phyloP scores from a whole-genome alignment of 2,797 vertebrate species.

The Clangula hyemalis region DNA sequence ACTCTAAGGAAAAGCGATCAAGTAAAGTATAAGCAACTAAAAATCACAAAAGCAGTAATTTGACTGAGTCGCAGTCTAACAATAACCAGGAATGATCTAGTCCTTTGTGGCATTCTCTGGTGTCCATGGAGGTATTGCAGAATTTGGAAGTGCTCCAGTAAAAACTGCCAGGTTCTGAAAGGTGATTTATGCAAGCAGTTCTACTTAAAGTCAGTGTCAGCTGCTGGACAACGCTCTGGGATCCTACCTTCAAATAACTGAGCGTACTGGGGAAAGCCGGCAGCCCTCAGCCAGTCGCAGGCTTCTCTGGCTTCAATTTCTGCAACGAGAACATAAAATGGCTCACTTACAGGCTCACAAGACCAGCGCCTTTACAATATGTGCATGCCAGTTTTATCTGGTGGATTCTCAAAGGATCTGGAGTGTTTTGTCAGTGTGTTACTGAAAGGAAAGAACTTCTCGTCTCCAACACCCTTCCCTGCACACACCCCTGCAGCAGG shows the following conservation, averaged over 20 bases:
- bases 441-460: background rate
- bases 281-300: constrained; percentile 89
- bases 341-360: background rate
- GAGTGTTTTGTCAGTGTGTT: background rate
- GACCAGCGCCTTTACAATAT: background rate
- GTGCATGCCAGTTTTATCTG: background rate
- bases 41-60: background rate
- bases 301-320: constrained; percentile 91
- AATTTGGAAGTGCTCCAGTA: background rate
- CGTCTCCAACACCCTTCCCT: accelerated
- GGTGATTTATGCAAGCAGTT: background rate
- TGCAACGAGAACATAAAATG: constrained; percentile 70
- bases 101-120: background rate
- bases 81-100: background rate
- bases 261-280: constrained; percentile 90
- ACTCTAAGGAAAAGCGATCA: background rate
- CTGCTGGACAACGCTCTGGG: background rate
- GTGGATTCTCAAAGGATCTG: background rate
- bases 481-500: accelerated
- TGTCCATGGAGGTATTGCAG: background rate
- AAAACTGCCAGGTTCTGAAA: background rate
- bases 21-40: background rate
- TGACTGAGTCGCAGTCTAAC: background rate
- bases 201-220: background rate
- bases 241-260: constrained; percentile 88